Evolutionary conservation across 2,888 invertebrate species (phyloP).

Genomic region (Cerceris ruficornis): DNA sequence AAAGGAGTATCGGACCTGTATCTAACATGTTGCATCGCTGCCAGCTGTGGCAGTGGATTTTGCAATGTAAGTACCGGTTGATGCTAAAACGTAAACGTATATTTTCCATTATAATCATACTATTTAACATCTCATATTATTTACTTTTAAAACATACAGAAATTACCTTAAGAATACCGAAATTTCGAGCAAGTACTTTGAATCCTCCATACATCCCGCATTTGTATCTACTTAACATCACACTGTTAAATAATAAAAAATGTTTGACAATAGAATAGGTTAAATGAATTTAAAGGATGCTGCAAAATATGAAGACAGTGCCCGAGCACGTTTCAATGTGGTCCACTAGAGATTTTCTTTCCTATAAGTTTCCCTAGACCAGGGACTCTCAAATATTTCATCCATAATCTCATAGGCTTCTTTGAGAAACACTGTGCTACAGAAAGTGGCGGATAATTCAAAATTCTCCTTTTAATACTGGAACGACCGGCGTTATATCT

Average conservation of each 20-base stretch:
- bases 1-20: slow-evolving; percentile 87
- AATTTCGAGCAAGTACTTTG: slow-evolving; percentile 65
- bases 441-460: no score
- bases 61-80: slow-evolving; percentile 9
- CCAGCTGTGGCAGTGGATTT: slow-evolving; percentile 8
- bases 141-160: neutral
- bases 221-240: slow-evolving; percentile 36
- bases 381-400: no score
- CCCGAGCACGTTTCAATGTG: no score
- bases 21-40: slow-evolving; percentile 46
- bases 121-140: neutral
- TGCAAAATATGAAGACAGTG: no score
- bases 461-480: no score
- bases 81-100: slow-evolving; percentile 15
- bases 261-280: neutral
- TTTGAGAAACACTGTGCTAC: no score
- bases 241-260: neutral
- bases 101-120: neutral
- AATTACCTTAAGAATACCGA: slow-evolving; percentile 68
- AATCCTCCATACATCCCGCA: slow-evolving; percentile 59
- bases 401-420: no score
- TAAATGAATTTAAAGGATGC: no score
- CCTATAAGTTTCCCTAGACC: no score
- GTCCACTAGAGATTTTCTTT: no score
- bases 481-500: no score